Evolutionary conservation across 2,888 invertebrate genomes (phyloP).

Genomic region (Vanessa cardui): DNA sequence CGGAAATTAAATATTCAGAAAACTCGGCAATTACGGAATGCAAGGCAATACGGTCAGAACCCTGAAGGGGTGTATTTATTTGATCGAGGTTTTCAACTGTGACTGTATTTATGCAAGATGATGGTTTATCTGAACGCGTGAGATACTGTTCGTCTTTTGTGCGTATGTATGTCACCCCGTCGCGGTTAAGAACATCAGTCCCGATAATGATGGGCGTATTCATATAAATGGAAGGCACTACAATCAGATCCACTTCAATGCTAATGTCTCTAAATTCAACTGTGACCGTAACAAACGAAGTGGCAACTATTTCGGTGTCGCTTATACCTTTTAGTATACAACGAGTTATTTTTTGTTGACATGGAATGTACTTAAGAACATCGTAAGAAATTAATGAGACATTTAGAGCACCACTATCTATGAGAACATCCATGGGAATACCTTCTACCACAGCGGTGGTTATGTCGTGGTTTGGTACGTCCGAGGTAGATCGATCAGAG

Average conservation of each 20-base stretch:
- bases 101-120: not conserved
- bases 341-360: constrained; percentile 17
- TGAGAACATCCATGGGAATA: constrained; percentile 39
- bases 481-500: constrained; percentile 4
- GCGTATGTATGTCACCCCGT: constrained; percentile 13
- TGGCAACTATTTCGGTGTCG: constrained; percentile 18
- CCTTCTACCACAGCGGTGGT: constrained; percentile 18
- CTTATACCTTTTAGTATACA: constrained; percentile 35
- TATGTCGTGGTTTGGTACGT: no score
- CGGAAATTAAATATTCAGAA: not conserved
- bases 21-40: not conserved
- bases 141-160: constrained; percentile 13
- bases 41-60: not conserved
- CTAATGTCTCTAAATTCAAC: constrained; percentile 15
- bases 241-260: constrained; percentile 4
- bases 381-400: constrained; percentile 25
- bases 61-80: constrained; percentile 6
- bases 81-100: not conserved
- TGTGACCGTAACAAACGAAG: constrained; percentile 10
- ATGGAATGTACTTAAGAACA: constrained; percentile 33
- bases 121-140: not conserved
- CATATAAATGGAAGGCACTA: constrained; percentile 4
- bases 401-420: constrained; percentile 40
- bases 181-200: constrained; percentile 14
- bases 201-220: constrained; percentile 7